Evolutionary conservation across 2,888 invertebrate species (phyloP), one percentile per base, ranked within the genome.

Genomic region (Habrosyne pyritoides): DNA sequence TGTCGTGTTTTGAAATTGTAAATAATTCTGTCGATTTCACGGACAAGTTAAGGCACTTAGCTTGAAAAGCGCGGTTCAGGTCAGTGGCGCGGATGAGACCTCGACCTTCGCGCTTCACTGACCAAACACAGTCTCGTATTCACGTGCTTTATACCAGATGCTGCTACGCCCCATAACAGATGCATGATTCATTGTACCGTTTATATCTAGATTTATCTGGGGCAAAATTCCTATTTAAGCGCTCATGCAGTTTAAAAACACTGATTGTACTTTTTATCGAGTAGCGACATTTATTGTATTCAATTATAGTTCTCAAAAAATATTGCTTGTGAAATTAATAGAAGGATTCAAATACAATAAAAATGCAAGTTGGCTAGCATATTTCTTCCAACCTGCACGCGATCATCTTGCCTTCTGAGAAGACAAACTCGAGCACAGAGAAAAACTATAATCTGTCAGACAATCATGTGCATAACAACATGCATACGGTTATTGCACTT

Each of bases 31-130:
- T 42, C 14, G 49, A 28, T 53, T 22, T 51, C 53, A 42, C 42
- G 48, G 53, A 53, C 8, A 46, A 18, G 42, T 42, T 53, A 52
- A 62, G 61, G 53, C 61, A 66, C 66, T 77, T 70, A 53, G 42
- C 57, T 60, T 68, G 63, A 59, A 64, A 71, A 63, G 66, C 60
- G 64, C 59, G 62, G 67, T 69, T 68, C 63, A 75, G 82, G 80
- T 82, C 83, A 83, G 73, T 75, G 75, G 81, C 77, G 83, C 80
- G 77, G 77, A 77, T 79, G 70, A 79, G 78, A 70, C 91, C 91
- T 89, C 89, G 89, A 81, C 91, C 91, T 91, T 90, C 90, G 77
- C 85, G 90, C 85, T 62, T 73, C 83, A 81, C 78, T 84, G 84
- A 71, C 78, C 81, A 84, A 87, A 88, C 81, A 87, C 85, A 87